Evolutionary conservation across 2,888 invertebrate species (phyloP), one percentile per base, ranked within the genome.

Genomic region (Petrolisthes manimaculis): DNA sequence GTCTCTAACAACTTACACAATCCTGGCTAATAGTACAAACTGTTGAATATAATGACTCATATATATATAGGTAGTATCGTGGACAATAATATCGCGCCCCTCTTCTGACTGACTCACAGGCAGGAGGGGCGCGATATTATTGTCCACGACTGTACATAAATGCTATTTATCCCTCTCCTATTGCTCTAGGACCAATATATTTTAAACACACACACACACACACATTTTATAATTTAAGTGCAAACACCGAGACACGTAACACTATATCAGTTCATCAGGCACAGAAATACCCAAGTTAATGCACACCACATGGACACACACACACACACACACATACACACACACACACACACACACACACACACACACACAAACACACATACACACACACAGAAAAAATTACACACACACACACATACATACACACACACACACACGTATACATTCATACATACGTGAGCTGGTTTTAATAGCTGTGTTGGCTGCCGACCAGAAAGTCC

Each of bases 231-330:
- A n/a, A n/a, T n/a, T n/a, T n/a, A n/a, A n/a, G n/a, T n/a, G n/a
- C 37, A 37, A 1, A 2, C 37, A 37, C 37, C 2, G 2, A 37
- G 37, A 37, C 37, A 37, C 37, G 37, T 37, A 61, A 12, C 82
- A 78, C 78, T 86, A 83, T 86, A 86, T 86, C 86, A 86, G 86
- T 86, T 86, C 86, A 86, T 86, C 83, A 51, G 77, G 86, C 78
- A 83, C 75, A 69, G 86, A 86, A 83, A 86, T 77, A 83, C 74
- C 83, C 69, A 83, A 67, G 51, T 83, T 77, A 83, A 86, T 78
- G 86, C 37, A 37, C 2, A 37, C 37, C 37, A 37, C 37, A 37
- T 37, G 37, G 37, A 37, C 37, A 37, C 37, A 37, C 83, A 83
- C 83, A 78, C 86, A 61, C 61, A 61, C 61, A 61, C 1, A 61